Evolutionary conservation across 2,888 invertebrate genomes (phyloP), one percentile per base, ranked within the genome.

Genomic region (Axea sp.): DNA sequence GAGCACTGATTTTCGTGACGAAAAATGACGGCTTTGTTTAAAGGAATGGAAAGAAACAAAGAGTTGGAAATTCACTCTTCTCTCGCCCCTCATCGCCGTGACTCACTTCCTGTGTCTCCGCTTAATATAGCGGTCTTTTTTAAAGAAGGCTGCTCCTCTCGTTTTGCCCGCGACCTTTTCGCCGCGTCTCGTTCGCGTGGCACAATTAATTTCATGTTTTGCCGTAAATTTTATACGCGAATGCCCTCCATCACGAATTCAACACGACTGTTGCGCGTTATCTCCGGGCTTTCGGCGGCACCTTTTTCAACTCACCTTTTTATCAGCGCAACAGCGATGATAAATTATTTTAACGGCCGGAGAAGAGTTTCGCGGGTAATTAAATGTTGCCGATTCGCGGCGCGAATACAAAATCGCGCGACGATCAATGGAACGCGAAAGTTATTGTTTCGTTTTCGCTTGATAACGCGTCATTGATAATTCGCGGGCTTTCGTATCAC

Each of bases 41-140:
- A 47, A 57, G 47, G 22, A 47, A 41, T 49, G 37, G 24, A 30
- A 47, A 39, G 67, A 31, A 49, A 67, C 67, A 57, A 67, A 67
- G 67, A 49, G 49, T 24, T 31, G 39, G 14, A 39, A 57, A 57
- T 28, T 39, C 49, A 9, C 30, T 28, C 19, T 33, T 43, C 41
- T 35, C 15, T 15, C 28, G 51, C 39, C 41, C 14, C 33, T 39
- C 33, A 31, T 39, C 41, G 39, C 2, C 30, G 37, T 67, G 67
- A 67, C 47, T 67, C 67, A 57, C 49, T 67, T 67, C 57, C 67
- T 57, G 67, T 49, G 57, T 47, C 67, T 57, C 35, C 30, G 67
- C 67, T 67, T 67, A 67, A 57, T 67, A 67, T 57, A 67, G 57
- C 57, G 57, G 57, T 19, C 47, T 67, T 55, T 67, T 67, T 67